phyloP scores from a whole-genome alignment of 1,140 invertebrate genomes.

The Calliopsis andreniformis region DNA sequence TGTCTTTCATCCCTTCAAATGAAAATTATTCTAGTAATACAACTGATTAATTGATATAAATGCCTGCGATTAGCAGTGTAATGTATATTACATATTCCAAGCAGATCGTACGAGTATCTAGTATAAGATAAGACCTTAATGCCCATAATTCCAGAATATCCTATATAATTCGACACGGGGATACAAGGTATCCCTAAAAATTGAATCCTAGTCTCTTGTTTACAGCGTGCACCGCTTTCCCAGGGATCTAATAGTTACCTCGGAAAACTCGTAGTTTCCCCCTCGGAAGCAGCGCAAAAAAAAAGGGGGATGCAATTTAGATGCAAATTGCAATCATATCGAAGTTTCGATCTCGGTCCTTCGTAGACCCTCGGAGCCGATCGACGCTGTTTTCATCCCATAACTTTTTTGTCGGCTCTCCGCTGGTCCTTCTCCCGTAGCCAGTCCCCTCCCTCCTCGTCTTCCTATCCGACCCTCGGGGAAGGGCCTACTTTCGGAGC shows the following conservation, averaged over 20 bases:
- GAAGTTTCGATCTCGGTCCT: conserved; percentile 31
- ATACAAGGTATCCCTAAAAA: background rate
- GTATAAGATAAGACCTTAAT: no score
- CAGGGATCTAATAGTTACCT: conserved; percentile 9
- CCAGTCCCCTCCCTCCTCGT: no score
- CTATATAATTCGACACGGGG: background rate
- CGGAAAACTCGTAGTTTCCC: conserved; percentile 28
- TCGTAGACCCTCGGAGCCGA: conserved; percentile 21
- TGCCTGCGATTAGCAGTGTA: no score
- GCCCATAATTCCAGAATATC: no score
- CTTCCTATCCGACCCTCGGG: background rate
- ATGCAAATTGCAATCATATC: conserved; percentile 66
- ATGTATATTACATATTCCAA: no score
- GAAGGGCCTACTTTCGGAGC: background rate
- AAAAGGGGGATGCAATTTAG: conserved; percentile 60
- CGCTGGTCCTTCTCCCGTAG: no score
- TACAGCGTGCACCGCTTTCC: background rate
- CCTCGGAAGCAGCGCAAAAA: conserved; percentile 15
- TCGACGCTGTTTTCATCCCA: conserved; percentile 31
- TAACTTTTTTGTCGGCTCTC: background rate
- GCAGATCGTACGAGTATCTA: no score
- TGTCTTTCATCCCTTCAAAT: no score
- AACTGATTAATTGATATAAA: no score
- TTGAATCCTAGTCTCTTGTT: background rate
- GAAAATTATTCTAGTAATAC: no score